Base-by-base conservation (phyloP, 2,113 vertebrate genomes). In the Cynopterus brachyotis region DNA sequence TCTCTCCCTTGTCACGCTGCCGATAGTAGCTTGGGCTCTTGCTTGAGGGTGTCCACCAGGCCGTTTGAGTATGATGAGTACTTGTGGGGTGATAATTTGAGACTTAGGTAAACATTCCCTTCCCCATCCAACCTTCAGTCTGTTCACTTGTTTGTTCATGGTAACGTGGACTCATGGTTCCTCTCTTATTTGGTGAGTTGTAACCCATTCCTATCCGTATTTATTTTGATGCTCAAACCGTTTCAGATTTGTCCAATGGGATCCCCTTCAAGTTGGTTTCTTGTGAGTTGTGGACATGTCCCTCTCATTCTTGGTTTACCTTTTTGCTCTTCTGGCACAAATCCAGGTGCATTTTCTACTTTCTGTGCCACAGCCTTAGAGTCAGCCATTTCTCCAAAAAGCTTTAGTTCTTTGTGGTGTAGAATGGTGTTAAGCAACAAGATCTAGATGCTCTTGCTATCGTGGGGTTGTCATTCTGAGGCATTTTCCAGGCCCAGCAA, bases 1-100 rank as follows among this genome's bases (percentile, higher is more conserved):
- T 32, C 22, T 45, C 42, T 45, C 42, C 3, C 26, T 55, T 45
- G 53, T 89, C 37, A 15, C 15, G 9, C n/a, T 20, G 45, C 35
- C 24, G 10, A 17, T 12, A 0, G 53, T 1, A 1, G 32, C 8
- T 11, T 50, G 9, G 11, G 57, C 69, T 17, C 32, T 59, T 67
- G 24, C 24, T 9, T 3, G 2, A 4, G 15, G 3, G 3, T 37
- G 5, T 45, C 12, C 6, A 5, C 26, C 35, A 42, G 26, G 12
- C 28, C 40, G n/a, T n/a, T n/a, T n/a, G 10, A 64, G 22, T 75
- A 30, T 16, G 15, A 30, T 47, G 62, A 30, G 28, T 73, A 26
- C 28, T 73, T 19, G 35, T n/a, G 47, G 26, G 8, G 12, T 26
- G 40, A 62, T 87, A 22, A 45, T 90, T 72, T 47, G 55, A 84